Evolutionary conservation across 2,113 vertebrate genomes (phyloP), one percentile per base, ranked within the genome.

Genomic region (Siphamia tubifer): DNA sequence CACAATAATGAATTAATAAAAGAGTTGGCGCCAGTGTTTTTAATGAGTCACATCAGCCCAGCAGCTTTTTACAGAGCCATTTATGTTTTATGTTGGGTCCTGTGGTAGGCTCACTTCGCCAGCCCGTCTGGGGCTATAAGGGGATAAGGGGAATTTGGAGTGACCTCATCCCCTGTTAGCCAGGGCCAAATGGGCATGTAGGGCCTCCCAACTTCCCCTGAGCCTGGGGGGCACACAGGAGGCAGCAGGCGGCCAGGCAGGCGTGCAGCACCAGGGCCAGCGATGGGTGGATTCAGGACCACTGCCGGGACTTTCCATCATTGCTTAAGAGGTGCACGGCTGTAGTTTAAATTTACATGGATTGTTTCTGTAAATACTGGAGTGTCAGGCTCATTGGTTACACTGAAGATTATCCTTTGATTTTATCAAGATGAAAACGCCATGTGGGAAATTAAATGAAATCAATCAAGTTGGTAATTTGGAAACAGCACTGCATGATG

Each of bases 1-100:
- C 86, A 87, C 85, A 88, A 87, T 89, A 86, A 91, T 87, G 82
- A 91, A 91, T 91, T 92, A 89, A 91, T 91, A 89, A 91, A 90
- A 74, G 67, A 88, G 83, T 89, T 89, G 91, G 90, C 90, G 84
- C 90, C 90, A 88, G 83, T 43, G 73, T 80, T 83, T 91, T 93
- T 93, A 92, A 92, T 92, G 89, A 93, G 89, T 89, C 91, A 89
- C 89, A 90, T 88, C 88, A 87, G 85, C 82, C 76, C 76, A 56
- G 80, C 77, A 83, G 83, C 82, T 86, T 89, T 92, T 91, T 88
- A 90, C 79, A 82, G 83, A 84, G 84, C 81, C 88, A 89, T 89
- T 86, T 90, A 84, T 88, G 85, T 90, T 91, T 90, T 90, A 91
- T 89, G 84, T 86, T 15, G 69, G 84, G 81, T 86, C 79, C 82